Base-by-base conservation (phyloP, 1,140 invertebrate species). In the Lepidurus arcticus region DNA sequence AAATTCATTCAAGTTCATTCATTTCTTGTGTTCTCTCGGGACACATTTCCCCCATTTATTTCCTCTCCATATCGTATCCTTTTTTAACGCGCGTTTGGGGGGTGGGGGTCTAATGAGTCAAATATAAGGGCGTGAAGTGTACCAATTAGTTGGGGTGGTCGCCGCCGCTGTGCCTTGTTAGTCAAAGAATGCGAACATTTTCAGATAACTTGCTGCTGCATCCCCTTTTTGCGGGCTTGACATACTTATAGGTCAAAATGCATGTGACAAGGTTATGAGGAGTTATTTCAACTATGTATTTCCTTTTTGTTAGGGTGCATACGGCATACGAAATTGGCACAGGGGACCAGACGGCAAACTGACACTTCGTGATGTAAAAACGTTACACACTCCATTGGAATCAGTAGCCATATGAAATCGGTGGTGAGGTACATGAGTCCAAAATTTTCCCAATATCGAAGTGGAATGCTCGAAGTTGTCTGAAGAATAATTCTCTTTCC, bases 61-160 rank as follows among this genome's bases (percentile, higher is more conserved):
- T 10, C 21, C 53, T 65, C 16, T 65, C 53, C 53, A 13, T 65
- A 5, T 65, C 53, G 16, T 4, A n/a, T 65, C 53, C 53, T 21
- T 65, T 65, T 65, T 21, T 7, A 16, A 34, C 34, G 34, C 34
- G 34, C 34, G 34, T 34, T 34, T 34, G 34, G 34, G 34, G 26
- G 26, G 26, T 26, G 47, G 47, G 6, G 53, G 13, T n/a, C 53
- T 65, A 65, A 65, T 65, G 16, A 65, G 53, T 13, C 21, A 13
- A 65, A 65, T 65, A 65, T 13, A 65, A 21, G 53, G 53, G 53
- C 53, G 53, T 65, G 53, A 65, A 65, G 53, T 65, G 53, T 16
- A 65, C 53, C 53, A 65, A 65, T 65, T 65, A 65, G 53, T 65
- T 65, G 16, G 53, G 53, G 53, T 65, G 53, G 53, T 65, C 53